Conservation (phyloP, 2,797 vertebrate genomes). For the Periophthalmus magnuspinnatus region DNA sequence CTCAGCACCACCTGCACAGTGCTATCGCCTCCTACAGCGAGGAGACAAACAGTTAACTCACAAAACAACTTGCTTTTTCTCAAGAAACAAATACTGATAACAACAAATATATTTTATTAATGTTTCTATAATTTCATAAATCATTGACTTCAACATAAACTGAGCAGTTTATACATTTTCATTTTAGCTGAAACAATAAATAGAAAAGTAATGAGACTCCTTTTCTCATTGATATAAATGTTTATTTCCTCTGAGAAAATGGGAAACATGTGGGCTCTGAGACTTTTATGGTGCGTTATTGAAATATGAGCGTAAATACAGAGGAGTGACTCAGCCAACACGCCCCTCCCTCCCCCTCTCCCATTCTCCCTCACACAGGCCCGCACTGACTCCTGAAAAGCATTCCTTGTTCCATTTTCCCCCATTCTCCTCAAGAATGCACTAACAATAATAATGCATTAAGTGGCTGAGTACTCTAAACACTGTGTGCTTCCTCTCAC, state of each 20-base stretch:
- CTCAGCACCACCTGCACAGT: slow-evolving; percentile 51
- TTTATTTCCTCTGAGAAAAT: slow-evolving; percentile 50
- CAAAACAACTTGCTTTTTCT: slow-evolving; percentile 3
- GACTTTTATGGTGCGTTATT: slow-evolving; percentile 39
- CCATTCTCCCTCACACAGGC: slow-evolving; percentile 9
- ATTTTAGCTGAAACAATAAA: slow-evolving; percentile 41
- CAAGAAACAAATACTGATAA: slow-evolving; percentile 34
- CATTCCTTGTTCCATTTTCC: slow-evolving; percentile 69
- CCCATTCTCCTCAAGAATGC: slow-evolving; percentile 74
- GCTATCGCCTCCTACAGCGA: slow-evolving; percentile 51
- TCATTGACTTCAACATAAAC: slow-evolving; percentile 3
- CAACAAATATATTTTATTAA: slow-evolving; percentile 5
- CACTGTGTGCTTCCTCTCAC: slow-evolving; percentile 76
- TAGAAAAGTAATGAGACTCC: slow-evolving; percentile 22
- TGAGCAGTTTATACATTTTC: slow-evolving; percentile 27
- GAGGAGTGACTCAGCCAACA: slow-evolving; percentile 44
- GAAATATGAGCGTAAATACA: slow-evolving; percentile 49
- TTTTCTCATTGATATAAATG: slow-evolving; percentile 25
- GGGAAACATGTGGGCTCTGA: slow-evolving; percentile 38
- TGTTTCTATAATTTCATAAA: background rate
- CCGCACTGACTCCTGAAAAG: slow-evolving; percentile 68
- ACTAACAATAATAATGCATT: slow-evolving; percentile 83
- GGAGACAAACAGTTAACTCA: slow-evolving; percentile 26
- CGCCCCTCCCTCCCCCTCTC: slow-evolving; percentile 8
- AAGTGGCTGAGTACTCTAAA: slow-evolving; percentile 76